Evolutionary conservation across 2,888 invertebrate species (phyloP).

Genomic region (Drosophila mimetica): DNA sequence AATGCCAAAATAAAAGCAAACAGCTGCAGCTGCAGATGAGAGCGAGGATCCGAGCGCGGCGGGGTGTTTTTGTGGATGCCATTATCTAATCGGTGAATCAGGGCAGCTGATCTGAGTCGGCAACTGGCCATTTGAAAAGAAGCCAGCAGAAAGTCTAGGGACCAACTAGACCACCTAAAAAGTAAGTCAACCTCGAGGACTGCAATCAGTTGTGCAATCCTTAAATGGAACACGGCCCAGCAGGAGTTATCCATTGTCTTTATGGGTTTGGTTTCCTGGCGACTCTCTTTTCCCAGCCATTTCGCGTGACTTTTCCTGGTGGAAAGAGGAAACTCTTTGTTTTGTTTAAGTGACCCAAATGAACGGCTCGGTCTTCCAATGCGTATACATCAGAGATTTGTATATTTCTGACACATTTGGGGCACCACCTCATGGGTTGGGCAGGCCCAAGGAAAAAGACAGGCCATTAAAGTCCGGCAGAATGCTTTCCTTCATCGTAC

Average conservation of each 20-base stretch:
- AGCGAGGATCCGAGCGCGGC: neutral
- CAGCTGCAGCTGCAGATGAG: constrained; percentile 23
- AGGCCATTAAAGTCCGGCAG: neutral
- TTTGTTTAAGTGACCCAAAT: constrained; percentile 14
- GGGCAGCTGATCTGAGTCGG: constrained; percentile 44
- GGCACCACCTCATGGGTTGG: constrained; percentile 41
- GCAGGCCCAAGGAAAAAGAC: neutral
- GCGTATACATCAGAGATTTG: constrained; percentile 42
- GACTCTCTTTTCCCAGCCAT: neutral
- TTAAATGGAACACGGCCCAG: constrained; percentile 24
- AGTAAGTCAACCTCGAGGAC: neutral
- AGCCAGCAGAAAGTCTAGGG: constrained; percentile 23
- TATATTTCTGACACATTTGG: constrained; percentile 69
- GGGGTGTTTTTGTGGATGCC: constrained; percentile 7
- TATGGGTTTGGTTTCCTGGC: constrained; percentile 27
- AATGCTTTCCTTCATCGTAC: neutral
- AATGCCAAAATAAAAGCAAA: constrained; percentile 34
- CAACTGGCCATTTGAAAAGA: constrained; percentile 15
- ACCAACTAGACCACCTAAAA: constrained; percentile 24
- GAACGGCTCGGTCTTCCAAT: constrained; percentile 29
- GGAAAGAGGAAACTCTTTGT: neutral
- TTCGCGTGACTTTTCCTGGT: constrained; percentile 54
- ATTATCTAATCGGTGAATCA: constrained; percentile 52
- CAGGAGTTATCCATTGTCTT: constrained; percentile 10
- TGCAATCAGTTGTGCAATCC: constrained; percentile 9